phyloP scores from a whole-genome alignment of 1,140 invertebrate genomes.

The Drosophila sechellia region DNA sequence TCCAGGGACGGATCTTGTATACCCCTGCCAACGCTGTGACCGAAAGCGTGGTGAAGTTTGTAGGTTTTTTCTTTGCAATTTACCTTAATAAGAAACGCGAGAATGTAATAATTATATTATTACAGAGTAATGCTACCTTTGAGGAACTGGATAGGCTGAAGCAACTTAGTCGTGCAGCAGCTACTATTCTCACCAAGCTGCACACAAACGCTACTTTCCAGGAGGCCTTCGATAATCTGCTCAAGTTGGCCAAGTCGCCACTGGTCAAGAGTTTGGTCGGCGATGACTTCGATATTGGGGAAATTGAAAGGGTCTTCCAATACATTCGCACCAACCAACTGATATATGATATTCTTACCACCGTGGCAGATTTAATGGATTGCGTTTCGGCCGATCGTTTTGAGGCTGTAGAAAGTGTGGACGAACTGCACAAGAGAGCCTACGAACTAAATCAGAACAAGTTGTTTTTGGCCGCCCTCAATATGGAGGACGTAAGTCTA shows the following conservation, averaged over 20 bases:
- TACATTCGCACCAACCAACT: slow-evolving; percentile 69
- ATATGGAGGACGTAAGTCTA: slow-evolving; percentile 68
- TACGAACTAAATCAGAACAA: slow-evolving; percentile 85
- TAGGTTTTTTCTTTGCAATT: slow-evolving; percentile 50
- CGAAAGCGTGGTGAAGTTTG: slow-evolving; percentile 85
- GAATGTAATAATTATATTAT: background rate
- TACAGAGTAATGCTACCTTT: slow-evolving; percentile 87
- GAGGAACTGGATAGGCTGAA: slow-evolving; percentile 85
- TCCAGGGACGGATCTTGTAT: slow-evolving; percentile 88
- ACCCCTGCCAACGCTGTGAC: slow-evolving; percentile 85
- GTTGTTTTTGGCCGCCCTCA: slow-evolving; percentile 73
- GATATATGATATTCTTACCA: slow-evolving; percentile 69
- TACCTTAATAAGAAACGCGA: too few species aligned
- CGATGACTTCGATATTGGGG: slow-evolving; percentile 67
- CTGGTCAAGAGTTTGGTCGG: slow-evolving; percentile 74
- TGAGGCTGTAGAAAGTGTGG: slow-evolving; percentile 85
- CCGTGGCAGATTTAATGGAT: slow-evolving; percentile 85
- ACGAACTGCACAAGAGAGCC: slow-evolving; percentile 85
- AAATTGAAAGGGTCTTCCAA: slow-evolving; percentile 61
- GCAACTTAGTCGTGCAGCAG: slow-evolving; percentile 47
- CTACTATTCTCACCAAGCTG: slow-evolving; percentile 60
- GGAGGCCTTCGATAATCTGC: slow-evolving; percentile 65
- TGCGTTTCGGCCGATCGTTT: slow-evolving; percentile 88
- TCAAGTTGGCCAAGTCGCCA: slow-evolving; percentile 78
- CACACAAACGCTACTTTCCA: slow-evolving; percentile 68